phyloP scores from a whole-genome alignment of 2,113 vertebrate species.

The Arizona elegans region DNA sequence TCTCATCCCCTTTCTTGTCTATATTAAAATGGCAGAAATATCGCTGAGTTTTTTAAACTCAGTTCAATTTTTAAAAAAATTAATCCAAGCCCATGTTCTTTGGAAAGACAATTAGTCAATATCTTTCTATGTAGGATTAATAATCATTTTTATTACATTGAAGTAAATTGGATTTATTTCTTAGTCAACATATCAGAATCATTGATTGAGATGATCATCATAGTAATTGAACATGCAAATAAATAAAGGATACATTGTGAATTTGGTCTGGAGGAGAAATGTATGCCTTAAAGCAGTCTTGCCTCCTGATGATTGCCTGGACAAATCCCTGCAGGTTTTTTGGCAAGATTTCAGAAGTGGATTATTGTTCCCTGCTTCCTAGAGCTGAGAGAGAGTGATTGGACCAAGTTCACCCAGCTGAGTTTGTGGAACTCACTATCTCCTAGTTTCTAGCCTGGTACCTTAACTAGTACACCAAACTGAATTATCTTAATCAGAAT shows the following conservation, averaged over 20 bases:
- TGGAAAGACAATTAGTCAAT: background rate
- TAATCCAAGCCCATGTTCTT: background rate
- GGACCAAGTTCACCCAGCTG: background rate
- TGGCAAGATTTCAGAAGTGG: background rate
- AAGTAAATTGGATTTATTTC: background rate
- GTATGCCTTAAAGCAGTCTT: background rate
- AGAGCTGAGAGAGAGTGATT: background rate
- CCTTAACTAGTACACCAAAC: background rate
- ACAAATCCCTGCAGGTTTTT: background rate
- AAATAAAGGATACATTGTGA: background rate
- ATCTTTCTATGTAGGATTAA: background rate
- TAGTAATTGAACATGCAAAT: background rate
- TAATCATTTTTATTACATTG: background rate
- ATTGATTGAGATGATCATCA: background rate
- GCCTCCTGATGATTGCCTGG: background rate
- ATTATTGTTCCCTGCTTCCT: background rate
- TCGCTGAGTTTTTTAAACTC: background rate
- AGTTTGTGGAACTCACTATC: background rate
- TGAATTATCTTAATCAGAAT: background rate
- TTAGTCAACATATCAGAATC: background rate
- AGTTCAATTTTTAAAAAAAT: background rate
- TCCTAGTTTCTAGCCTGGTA: background rate
- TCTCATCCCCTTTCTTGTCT: background rate
- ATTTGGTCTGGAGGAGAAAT: background rate
- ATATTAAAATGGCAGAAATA: background rate